Evolutionary conservation across 2,888 invertebrate genomes (phyloP).

Genomic region (Aelia acuminata): DNA sequence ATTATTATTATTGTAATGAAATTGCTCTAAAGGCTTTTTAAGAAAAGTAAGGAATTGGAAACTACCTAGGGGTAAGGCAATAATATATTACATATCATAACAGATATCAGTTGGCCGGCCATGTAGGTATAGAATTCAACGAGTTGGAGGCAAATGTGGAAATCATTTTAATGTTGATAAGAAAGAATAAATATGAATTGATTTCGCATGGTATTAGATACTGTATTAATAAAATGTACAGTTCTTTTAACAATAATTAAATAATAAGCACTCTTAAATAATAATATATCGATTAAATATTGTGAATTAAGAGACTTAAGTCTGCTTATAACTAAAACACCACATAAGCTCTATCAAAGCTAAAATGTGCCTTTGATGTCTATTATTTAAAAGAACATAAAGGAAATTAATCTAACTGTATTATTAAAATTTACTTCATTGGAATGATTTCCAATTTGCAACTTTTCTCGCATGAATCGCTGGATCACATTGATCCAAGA

Average conservation of each 20-base stretch:
- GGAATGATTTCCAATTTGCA: constrained; percentile 54
- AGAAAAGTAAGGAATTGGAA: constrained; percentile 40
- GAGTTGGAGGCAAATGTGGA: constrained; percentile 53
- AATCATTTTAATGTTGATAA: constrained; percentile 47
- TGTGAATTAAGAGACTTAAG: constrained; percentile 4
- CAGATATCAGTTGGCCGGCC: constrained; percentile 64
- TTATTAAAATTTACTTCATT: constrained; percentile 20
- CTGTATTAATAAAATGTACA: background rate
- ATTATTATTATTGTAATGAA: constrained; percentile 25
- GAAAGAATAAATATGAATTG: background rate
- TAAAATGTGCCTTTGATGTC: constrained; percentile 34
- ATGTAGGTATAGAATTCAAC: constrained; percentile 61
- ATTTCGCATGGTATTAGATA: background rate
- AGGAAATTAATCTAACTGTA: background rate
- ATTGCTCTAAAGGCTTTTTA: constrained; percentile 31
- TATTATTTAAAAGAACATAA: background rate
- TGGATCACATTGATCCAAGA: constrained; percentile 75
- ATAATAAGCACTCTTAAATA: background rate
- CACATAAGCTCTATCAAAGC: constrained; percentile 12
- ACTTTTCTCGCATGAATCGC: constrained; percentile 56
- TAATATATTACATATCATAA: constrained; percentile 62
- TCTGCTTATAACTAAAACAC: constrained; percentile 21
- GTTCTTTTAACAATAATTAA: background rate
- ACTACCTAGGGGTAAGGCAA: constrained; percentile 54
- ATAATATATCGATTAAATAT: background rate